A percentile compares a stretch with the other conserved stretches of the same genome.
phyloP scores from a whole-genome alignment of 2,888 invertebrate genomes.

The Melinaea marsaeus region DNA sequence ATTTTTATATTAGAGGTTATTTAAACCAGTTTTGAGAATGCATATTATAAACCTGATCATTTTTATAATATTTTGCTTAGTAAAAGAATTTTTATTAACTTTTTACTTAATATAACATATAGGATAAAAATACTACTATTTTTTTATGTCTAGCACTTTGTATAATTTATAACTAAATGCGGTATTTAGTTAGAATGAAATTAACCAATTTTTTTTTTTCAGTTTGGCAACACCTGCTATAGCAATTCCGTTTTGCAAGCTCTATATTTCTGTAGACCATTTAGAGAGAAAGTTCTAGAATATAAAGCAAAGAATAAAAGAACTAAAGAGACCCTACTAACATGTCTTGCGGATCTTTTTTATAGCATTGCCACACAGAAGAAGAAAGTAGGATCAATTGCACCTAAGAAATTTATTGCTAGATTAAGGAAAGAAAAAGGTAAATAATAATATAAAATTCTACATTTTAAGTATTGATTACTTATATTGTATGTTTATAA shows the following conservation, averaged over 20 bases:
- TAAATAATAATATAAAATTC: constrained; percentile 45
- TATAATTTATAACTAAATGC: too few relatives aligned
- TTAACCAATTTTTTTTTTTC: constrained; percentile 49
- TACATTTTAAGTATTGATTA: neutral
- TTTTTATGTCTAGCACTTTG: too few relatives aligned
- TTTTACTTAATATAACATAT: too few relatives aligned
- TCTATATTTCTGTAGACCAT: constrained; percentile 99
- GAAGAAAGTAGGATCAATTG: constrained; percentile 99
- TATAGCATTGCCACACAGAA: constrained; percentile 99
- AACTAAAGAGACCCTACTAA: constrained; percentile 97
- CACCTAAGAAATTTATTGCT: constrained; percentile 99
- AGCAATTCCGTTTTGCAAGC: constrained; percentile 99
- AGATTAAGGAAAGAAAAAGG: constrained; percentile 98
- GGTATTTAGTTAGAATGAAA: neutral
- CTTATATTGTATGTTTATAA: neutral
- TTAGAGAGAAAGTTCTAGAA: constrained; percentile 98
- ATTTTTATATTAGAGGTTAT: too few relatives aligned
- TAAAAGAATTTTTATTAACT: too few relatives aligned
- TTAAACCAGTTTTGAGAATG: too few relatives aligned
- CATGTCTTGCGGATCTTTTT: constrained; percentile 98
- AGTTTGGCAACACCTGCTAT: constrained; percentile 99
- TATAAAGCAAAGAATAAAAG: constrained; percentile 97
- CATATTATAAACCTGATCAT: too few relatives aligned
- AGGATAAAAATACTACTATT: too few relatives aligned
- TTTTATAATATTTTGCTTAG: too few relatives aligned